Percentiles rank a stretch among this genome's conserved stretches.
Conservation (phyloP, 2,888 invertebrate species). For the Escarpia spicata region DNA sequence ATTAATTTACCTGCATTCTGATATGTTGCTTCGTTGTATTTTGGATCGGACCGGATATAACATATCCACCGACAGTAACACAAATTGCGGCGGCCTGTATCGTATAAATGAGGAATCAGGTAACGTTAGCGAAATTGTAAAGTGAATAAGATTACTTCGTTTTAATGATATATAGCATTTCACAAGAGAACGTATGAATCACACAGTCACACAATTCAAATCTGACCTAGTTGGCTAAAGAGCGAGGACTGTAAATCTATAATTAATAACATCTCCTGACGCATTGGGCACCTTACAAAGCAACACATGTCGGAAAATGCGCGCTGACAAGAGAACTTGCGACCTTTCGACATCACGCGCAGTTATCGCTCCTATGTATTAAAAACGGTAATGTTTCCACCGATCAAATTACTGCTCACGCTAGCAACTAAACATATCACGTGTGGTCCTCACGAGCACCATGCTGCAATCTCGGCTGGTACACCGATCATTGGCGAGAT, state of each 20-base stretch:
- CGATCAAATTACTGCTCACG: background rate
- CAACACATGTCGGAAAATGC: background rate
- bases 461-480: background rate
- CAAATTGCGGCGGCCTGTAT: background rate
- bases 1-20: background rate
- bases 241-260: background rate
- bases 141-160: background rate
- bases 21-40: background rate
- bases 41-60: background rate
- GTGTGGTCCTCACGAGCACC: background rate
- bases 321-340: background rate
- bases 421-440: background rate
- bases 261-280: background rate
- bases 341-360: background rate
- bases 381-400: background rate
- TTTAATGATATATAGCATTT: background rate
- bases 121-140: background rate
- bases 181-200: background rate
- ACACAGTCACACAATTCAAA: background rate
- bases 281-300: background rate
- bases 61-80: background rate
- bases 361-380: background rate
- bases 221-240: background rate
- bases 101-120: background rate
- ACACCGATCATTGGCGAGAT: slow-evolving; percentile 10